Conservation (phyloP, 1,140 invertebrate genomes). For the Apis mellifera region DNA sequence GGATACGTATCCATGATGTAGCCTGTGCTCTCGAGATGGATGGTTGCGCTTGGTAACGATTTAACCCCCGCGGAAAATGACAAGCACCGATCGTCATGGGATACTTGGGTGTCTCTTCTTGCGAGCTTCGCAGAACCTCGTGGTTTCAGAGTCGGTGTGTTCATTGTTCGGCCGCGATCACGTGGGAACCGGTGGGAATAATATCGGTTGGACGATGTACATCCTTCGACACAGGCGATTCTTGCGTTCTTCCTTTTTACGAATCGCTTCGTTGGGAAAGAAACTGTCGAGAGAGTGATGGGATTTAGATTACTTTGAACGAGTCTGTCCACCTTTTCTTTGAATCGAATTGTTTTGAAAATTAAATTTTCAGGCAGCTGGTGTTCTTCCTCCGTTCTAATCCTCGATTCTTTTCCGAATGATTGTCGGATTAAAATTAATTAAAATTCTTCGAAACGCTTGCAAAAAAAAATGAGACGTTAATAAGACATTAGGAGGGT, state of each 20-base stretch:
- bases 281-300: neutral
- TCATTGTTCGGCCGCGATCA: slow-evolving; percentile 1
- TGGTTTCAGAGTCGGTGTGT: slow-evolving; percentile 6
- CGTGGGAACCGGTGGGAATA: slow-evolving; percentile 11
- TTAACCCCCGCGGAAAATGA: slow-evolving; percentile 28
- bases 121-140: neutral
- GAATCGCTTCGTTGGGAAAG: neutral
- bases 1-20: too few relatives aligned
- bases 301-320: neutral
- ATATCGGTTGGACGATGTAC: neutral
- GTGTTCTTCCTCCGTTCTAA: too few relatives aligned
- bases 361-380: too few relatives aligned
- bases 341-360: too few relatives aligned
- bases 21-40: neutral
- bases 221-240: neutral
- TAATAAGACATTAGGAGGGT: neutral
- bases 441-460: neutral
- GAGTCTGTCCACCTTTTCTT: too few relatives aligned
- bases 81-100: neutral
- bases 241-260: neutral
- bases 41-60: slow-evolving; percentile 27
- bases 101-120: neutral
- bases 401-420: too few relatives aligned
- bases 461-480: neutral
- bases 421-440: too few relatives aligned